phyloP scores from a whole-genome alignment of 2,888 invertebrate species.

The Dolichomitus sp. region DNA sequence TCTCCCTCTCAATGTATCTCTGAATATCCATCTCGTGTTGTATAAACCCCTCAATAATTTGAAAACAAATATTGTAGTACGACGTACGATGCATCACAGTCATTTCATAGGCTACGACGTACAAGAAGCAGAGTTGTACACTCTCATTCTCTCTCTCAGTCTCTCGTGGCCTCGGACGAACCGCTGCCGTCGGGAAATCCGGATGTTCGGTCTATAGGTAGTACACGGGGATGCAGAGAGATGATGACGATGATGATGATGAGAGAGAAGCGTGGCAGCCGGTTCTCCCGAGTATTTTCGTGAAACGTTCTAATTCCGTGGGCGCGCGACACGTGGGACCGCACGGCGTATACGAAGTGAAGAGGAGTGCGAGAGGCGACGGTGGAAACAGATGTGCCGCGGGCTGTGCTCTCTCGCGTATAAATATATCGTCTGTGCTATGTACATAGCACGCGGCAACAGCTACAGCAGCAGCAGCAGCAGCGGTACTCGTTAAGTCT shows the following conservation, averaged over 20 bases:
- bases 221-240: slow-evolving; percentile 25
- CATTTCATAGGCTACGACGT: background rate
- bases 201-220: slow-evolving; percentile 58
- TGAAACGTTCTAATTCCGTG: slow-evolving; percentile 80
- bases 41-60: too few species aligned
- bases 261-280: slow-evolving; percentile 63
- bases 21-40: too few species aligned
- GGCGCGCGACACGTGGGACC: slow-evolving; percentile 75
- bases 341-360: slow-evolving; percentile 36
- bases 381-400: slow-evolving; percentile 81
- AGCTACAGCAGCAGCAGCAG: slow-evolving; percentile 7
- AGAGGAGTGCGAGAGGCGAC: slow-evolving; percentile 49
- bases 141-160: background rate
- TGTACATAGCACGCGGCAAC: slow-evolving; percentile 39
- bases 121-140: background rate
- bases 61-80: too few species aligned
- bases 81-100: too few species aligned
- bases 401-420: slow-evolving; percentile 70
- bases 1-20: too few species aligned
- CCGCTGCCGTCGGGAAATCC: slow-evolving; percentile 59
- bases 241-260: slow-evolving; percentile 58
- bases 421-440: slow-evolving; percentile 77
- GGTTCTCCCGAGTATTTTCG: slow-evolving; percentile 67
- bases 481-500: slow-evolving; percentile 71
- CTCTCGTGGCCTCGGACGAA: slow-evolving; percentile 18